These are phyloP conservation scores for Zenarchopterus dispar DNA, from an alignment of 2,797 vertebrate genomes.

Conservation along the genomic window DNA sequence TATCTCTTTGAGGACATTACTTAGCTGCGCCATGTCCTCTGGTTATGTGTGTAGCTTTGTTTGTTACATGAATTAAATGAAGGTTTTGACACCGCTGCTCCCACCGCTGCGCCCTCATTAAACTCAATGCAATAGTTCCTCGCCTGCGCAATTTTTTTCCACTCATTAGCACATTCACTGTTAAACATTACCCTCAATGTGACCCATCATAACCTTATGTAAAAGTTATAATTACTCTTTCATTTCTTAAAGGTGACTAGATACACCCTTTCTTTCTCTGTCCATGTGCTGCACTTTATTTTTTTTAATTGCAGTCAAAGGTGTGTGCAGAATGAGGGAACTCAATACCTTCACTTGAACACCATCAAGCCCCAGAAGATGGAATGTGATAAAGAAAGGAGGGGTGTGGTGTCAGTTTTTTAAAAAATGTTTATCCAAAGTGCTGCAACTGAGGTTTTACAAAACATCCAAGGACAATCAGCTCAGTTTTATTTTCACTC, in stretches of 20 bases:
- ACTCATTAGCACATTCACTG: constrained; percentile 33
- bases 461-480: constrained; percentile 38
- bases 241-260: constrained; percentile 27
- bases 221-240: constrained; percentile 27
- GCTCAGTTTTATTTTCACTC: constrained; percentile 19
- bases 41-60: constrained; percentile 58
- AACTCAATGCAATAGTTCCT: constrained; percentile 17
- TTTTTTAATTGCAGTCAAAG: constrained; percentile 34
- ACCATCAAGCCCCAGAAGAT: constrained; percentile 26
- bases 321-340: background rate
- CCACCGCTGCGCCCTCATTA: constrained; percentile 42
- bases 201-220: constrained; percentile 29
- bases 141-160: constrained; percentile 4
- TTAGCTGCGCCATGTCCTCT: constrained; percentile 39
- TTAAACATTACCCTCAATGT: constrained; percentile 29
- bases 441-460: constrained; percentile 14
- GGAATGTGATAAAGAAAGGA: constrained; percentile 28
- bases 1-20: constrained; percentile 54
- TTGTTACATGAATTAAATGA: constrained; percentile 55
- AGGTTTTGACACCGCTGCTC: constrained; percentile 45
- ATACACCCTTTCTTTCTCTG: constrained; percentile 7
- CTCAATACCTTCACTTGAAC: constrained; percentile 33
- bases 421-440: constrained; percentile 43
- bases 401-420: constrained; percentile 32
- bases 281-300: constrained; percentile 37